Percentiles rank a stretch among this genome's conserved stretches.
Evolutionary conservation across 1,140 invertebrate species (phyloP).

Genomic region (Drosophila melanica): DNA sequence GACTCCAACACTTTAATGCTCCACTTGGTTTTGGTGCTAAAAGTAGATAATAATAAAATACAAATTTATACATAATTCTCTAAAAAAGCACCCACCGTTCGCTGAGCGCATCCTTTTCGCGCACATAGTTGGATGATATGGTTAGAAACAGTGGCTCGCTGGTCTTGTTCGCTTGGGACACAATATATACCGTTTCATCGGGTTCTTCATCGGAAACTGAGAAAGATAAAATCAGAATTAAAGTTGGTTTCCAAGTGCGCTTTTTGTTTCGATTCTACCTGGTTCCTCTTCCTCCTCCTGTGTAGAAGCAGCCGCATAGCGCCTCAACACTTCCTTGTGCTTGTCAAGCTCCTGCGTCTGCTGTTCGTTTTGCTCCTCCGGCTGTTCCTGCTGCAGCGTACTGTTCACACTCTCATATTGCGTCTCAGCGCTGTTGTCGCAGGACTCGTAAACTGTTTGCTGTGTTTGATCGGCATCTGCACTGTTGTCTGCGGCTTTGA

Average conservation of each 20-base stretch:
- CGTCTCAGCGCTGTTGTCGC: slow-evolving; percentile 40
- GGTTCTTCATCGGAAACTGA: slow-evolving; percentile 77
- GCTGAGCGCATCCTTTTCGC: slow-evolving; percentile 78
- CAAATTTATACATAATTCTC: not conserved
- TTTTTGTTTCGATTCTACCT: slow-evolving; percentile 7
- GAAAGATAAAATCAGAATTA: not conserved
- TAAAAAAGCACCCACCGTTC: slow-evolving; percentile 59
- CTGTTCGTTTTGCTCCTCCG: not conserved
- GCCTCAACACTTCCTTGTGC: slow-evolving; percentile 53
- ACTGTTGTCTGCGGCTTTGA: slow-evolving; percentile 26
- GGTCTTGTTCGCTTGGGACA: slow-evolving; percentile 56
- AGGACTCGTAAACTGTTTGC: slow-evolving; percentile 63
- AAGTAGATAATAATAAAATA: slow-evolving; percentile 3
- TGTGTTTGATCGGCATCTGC: slow-evolving; percentile 6
- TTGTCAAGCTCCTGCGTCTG: slow-evolving; percentile 42
- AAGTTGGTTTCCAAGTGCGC: not conserved
- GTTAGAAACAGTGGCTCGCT: slow-evolving; percentile 78
- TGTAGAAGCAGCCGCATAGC: slow-evolving; percentile 35
- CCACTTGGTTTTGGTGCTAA: slow-evolving; percentile 86
- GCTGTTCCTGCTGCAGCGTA: slow-evolving; percentile 10
- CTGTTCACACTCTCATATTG: slow-evolving; percentile 50
- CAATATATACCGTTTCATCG: slow-evolving; percentile 77
- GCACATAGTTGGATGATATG: slow-evolving; percentile 74
- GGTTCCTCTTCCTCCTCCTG: slow-evolving; percentile 60
- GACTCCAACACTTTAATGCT: slow-evolving; percentile 85